Conservation (phyloP, 1,140 invertebrate species). For the Eumeta japonica region DNA sequence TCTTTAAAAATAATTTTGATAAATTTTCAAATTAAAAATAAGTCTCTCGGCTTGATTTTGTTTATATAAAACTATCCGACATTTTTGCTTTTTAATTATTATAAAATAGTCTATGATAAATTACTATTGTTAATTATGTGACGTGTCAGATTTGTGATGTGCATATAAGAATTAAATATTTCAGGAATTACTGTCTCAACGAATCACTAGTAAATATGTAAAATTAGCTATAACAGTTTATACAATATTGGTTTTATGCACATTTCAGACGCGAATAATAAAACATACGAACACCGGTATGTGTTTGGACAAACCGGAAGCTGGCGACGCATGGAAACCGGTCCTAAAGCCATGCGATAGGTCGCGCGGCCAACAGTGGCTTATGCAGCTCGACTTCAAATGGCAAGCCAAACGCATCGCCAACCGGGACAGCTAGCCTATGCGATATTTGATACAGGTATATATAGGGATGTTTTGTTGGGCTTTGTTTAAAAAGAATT, state of each 20-base stretch:
- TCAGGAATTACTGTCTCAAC: no score
- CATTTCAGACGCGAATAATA: conserved; percentile 76
- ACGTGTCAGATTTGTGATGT: background rate
- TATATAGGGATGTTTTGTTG: no score
- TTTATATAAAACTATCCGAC: no score
- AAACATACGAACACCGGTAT: conserved; percentile 89
- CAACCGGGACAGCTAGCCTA: conserved; percentile 28
- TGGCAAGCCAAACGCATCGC: conserved; percentile 71
- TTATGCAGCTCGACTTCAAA: conserved; percentile 93
- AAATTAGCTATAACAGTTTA: no score
- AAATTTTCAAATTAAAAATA: no score
- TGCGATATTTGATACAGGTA: conserved; percentile 11
- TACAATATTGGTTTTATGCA: background rate
- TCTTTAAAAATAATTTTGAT: no score
- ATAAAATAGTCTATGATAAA: no score
- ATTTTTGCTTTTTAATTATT: no score
- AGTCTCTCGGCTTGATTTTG: no score
- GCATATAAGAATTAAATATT: background rate
- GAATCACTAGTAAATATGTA: no score
- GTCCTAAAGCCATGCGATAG: conserved; percentile 76
- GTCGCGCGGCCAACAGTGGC: conserved; percentile 82
- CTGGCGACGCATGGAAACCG: conserved; percentile 72
- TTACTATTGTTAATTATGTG: no score
- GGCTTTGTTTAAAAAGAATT: no score
- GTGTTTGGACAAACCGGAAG: conserved; percentile 84